Evolutionary conservation across 2,797 vertebrate genomes (phyloP).

Genomic region (Aythya fuligula): DNA sequence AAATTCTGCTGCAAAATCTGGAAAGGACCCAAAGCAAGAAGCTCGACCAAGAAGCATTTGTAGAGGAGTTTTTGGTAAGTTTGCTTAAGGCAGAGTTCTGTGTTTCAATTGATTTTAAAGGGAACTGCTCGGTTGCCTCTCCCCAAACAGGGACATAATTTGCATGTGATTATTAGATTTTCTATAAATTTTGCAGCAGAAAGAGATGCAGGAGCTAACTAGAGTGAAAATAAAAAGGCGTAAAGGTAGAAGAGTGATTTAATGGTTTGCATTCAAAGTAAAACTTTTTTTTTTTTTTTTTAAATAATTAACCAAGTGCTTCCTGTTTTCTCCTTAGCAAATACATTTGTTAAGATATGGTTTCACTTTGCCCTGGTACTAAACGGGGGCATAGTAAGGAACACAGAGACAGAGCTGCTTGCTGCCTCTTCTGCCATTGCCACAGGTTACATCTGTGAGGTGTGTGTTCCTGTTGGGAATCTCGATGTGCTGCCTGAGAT

Average conservation of each 20-base stretch:
- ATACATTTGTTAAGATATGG: not conserved
- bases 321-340: slow-evolving; percentile 38
- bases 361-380: not conserved
- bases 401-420: not conserved
- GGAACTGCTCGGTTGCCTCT: accelerated
- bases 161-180: not conserved
- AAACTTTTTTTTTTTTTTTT: not conserved
- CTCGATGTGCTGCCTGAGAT: accelerated
- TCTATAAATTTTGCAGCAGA: not conserved
- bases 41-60: slow-evolving; percentile 73
- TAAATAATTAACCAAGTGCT: not conserved
- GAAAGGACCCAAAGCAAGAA: slow-evolving; percentile 81
- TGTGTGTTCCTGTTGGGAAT: accelerated
- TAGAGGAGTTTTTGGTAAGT: slow-evolving; percentile 83
- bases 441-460: accelerated
- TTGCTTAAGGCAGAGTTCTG: not conserved
- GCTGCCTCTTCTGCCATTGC: not conserved
- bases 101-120: not conserved
- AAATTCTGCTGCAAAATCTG: slow-evolving; percentile 85
- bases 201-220: not conserved
- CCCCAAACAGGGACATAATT: not conserved
- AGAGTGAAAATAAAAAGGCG: not conserved
- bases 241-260: not conserved
- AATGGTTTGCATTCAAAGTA: not conserved
- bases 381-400: not conserved